These are phyloP conservation scores for Grapholita molesta DNA, from an alignment of 1,140 invertebrate genomes.

Conservation along the genomic window DNA sequence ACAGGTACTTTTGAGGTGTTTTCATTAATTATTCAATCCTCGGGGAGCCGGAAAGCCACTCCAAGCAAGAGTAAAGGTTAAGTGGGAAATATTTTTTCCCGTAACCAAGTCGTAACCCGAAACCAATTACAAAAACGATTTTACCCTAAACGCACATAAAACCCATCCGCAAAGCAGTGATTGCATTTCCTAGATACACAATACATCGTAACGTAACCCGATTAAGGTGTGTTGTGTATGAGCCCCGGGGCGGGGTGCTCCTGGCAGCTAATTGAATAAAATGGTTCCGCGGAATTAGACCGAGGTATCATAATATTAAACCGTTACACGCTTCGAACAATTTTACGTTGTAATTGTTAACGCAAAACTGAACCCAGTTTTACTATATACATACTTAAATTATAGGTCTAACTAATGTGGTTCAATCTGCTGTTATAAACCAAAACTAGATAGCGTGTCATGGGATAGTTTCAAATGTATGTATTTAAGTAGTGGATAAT, in stretches of 20 bases:
- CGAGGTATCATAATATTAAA: neutral
- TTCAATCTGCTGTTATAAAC: too few relatives aligned
- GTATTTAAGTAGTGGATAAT: too few relatives aligned
- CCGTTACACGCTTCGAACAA: neutral
- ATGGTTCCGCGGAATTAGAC: neutral
- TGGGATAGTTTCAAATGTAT: too few relatives aligned
- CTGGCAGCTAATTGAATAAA: slow-evolving; percentile 5
- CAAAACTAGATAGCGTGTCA: too few relatives aligned
- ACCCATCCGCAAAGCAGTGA: neutral
- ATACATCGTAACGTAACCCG: neutral
- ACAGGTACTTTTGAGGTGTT: too few relatives aligned
- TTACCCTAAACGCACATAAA: neutral
- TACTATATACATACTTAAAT: too few relatives aligned
- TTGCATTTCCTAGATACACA: neutral
- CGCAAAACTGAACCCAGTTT: too few relatives aligned
- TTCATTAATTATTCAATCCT: neutral
- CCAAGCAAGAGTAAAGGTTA: neutral
- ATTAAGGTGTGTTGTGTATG: neutral
- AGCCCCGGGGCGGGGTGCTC: neutral
- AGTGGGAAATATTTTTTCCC: neutral
- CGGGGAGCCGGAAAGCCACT: neutral
- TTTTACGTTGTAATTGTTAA: neutral
- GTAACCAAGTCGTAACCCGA: neutral
- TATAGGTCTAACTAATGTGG: too few relatives aligned
- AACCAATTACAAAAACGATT: neutral